Percentiles rank a stretch among this genome's conserved stretches.
Conservation (phyloP, 2,888 invertebrate species). For the Thyatira batis region DNA sequence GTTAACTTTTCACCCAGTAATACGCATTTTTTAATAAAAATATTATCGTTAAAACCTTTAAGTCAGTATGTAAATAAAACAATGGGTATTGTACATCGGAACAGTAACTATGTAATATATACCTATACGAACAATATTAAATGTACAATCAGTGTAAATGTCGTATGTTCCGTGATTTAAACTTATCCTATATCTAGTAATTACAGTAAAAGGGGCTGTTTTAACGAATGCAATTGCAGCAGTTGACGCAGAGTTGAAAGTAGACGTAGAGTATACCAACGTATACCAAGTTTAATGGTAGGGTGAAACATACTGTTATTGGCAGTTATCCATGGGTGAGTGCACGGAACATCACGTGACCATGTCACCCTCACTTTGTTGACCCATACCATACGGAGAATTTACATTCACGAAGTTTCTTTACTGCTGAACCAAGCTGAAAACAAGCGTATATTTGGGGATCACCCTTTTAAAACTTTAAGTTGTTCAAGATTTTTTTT, state of each 20-base stretch:
- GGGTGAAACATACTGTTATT: slow-evolving; percentile 60
- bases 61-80: not conserved
- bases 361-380: slow-evolving; percentile 38
- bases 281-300: slow-evolving; percentile 47
- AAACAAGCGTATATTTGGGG: slow-evolving; percentile 15
- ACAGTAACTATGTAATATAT: not conserved
- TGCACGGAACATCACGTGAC: slow-evolving; percentile 69
- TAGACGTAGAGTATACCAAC: slow-evolving; percentile 26
- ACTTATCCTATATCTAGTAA: slow-evolving; percentile 48
- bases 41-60: not conserved
- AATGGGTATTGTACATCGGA: no score
- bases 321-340: slow-evolving; percentile 60
- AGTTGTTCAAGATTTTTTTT: no score
- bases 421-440: slow-evolving; percentile 30
- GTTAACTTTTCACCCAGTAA: slow-evolving; percentile 52
- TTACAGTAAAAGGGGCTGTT: slow-evolving; percentile 55
- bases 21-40: slow-evolving; percentile 27
- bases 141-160: slow-evolving; percentile 40
- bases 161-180: slow-evolving; percentile 51
- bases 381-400: slow-evolving; percentile 20
- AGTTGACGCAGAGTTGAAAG: slow-evolving; percentile 40
- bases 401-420: slow-evolving; percentile 20
- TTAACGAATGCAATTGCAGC: slow-evolving; percentile 53
- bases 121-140: slow-evolving; percentile 3
- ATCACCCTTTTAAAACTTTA: not conserved